Evolutionary conservation across 2,888 invertebrate species (phyloP).

Genomic region (Candidula unifasciata): DNA sequence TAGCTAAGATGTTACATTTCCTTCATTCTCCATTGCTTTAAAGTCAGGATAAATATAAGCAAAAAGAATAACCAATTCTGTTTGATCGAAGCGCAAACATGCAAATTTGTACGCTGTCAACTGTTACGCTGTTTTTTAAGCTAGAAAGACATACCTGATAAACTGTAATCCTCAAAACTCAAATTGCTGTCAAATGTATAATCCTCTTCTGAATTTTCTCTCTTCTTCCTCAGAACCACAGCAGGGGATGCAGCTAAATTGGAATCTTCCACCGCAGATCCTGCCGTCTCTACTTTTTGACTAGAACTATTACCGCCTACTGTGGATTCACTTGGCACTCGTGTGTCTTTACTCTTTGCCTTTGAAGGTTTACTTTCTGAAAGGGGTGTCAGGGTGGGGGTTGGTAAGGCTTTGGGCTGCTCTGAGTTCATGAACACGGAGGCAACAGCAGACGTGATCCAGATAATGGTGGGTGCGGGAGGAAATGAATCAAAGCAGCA

Average conservation of each 20-base stretch:
- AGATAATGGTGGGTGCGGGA: neutral
- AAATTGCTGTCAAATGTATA: constrained; percentile 41
- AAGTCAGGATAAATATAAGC: neutral
- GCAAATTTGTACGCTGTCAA: neutral
- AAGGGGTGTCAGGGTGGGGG: neutral
- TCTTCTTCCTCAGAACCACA: constrained; percentile 34
- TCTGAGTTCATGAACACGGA: constrained; percentile 17
- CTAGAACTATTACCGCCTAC: constrained; percentile 41
- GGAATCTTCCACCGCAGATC: neutral
- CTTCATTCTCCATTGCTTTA: neutral
- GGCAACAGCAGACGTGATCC: constrained; percentile 17
- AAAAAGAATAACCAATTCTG: neutral
- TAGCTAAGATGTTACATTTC: neutral
- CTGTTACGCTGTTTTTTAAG: neutral
- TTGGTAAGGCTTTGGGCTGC: neutral
- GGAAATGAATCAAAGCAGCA: neutral
- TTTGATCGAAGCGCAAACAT: neutral
- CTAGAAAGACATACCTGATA: constrained; percentile 57
- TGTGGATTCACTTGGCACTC: constrained; percentile 4
- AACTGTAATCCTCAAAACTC: constrained; percentile 58
- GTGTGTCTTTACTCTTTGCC: neutral
- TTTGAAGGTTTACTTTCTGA: constrained; percentile 5
- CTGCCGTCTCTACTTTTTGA: constrained; percentile 9
- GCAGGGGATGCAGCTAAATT: neutral
- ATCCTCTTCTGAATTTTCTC: constrained; percentile 17